Conservation (phyloP, 2,113 vertebrate species). For the Corythaixoides concolor region DNA sequence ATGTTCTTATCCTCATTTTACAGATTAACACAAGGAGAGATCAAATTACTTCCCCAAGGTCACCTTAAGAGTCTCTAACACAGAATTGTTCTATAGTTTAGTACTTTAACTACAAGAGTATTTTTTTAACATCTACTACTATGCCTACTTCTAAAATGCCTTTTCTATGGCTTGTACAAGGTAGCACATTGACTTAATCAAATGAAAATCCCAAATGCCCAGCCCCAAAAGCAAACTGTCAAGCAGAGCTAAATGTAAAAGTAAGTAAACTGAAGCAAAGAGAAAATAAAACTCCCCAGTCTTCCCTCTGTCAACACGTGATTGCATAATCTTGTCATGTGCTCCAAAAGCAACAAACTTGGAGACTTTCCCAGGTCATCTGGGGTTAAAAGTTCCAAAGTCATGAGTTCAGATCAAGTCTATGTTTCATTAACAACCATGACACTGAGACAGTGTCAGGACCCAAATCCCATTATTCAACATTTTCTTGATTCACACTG, state of each 20-base stretch:
- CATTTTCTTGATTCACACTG: neutral
- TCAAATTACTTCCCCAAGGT: conserved; percentile 50
- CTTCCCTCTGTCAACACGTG: neutral
- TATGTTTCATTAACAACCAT: neutral
- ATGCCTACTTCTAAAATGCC: neutral
- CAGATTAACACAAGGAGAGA: conserved; percentile 39
- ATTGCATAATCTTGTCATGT: neutral
- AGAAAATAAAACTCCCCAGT: neutral
- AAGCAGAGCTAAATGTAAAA: neutral
- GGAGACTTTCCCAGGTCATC: conserved; percentile 30
- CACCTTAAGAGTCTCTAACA: conserved; percentile 1
- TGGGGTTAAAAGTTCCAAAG: conserved; percentile 36
- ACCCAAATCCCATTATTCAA: neutral
- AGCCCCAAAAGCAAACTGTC: neutral
- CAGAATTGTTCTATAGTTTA: neutral
- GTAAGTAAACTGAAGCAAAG: neutral
- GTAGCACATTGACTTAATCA: neutral
- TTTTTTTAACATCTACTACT: neutral
- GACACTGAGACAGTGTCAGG: neutral
- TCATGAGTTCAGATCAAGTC: conserved; percentile 5
- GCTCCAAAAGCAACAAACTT: conserved; percentile 12
- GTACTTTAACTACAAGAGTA: neutral
- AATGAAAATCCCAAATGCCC: neutral
- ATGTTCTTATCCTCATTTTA: conserved; percentile 45
- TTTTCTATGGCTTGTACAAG: neutral